These are phyloP conservation scores for Orbicella faveolata DNA, from an alignment of 64 coral and sea anemone genomes.

Conservation along the genomic window DNA sequence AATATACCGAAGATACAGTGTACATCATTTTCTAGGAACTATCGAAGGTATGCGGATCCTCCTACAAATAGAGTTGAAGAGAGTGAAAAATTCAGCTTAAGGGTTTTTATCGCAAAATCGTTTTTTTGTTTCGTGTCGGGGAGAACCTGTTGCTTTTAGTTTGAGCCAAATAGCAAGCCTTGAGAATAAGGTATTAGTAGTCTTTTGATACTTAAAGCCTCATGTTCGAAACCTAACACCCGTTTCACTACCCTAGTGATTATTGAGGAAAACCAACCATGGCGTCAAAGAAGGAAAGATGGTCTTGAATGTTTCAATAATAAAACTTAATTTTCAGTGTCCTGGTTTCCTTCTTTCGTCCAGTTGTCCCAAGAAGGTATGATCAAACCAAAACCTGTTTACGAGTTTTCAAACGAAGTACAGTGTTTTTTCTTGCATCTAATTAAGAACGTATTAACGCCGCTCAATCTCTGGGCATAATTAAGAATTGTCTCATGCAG, in stretches of 20 bases:
- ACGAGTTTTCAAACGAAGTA: neutral
- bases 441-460: neutral
- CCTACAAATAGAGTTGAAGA: too few species aligned
- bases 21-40: too few species aligned
- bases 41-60: too few species aligned
- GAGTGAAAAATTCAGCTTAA: too few species aligned
- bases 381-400: too few species aligned
- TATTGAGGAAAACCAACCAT: neutral
- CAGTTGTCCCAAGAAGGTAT: too few species aligned
- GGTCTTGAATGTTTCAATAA: neutral
- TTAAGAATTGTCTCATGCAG: conserved; percentile 17
- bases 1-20: too few species aligned
- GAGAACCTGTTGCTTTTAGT: neutral
- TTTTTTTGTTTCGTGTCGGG: neutral
- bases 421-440: neutral
- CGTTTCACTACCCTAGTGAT: neutral
- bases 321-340: too few species aligned
- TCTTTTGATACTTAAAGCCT: neutral
- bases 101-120: neutral
- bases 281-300: neutral
- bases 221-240: neutral
- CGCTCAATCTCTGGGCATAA: neutral
- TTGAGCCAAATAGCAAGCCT: too few species aligned
- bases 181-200: too few species aligned
- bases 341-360: too few species aligned